Evolutionary conservation across 1,140 invertebrate species (phyloP), one percentile per base, ranked within the genome.

Genomic region (Polypedilum pembai): DNA sequence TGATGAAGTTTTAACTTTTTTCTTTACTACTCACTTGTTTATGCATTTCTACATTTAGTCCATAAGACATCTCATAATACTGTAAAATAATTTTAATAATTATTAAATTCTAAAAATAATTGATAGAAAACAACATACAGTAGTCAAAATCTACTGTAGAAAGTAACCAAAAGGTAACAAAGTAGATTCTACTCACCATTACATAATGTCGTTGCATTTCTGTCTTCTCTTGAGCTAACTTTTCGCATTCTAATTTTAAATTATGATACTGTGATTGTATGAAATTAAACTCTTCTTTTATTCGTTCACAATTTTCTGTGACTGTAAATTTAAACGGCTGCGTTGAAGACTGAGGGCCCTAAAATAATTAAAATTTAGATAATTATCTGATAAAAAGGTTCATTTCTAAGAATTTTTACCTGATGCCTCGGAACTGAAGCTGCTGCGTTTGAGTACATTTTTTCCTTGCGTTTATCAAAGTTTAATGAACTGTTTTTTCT

Each of bases 11-110:
- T 56, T 74, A 41, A 12, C 88, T 88, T 88, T n/a, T n/a, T n/a
- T n/a, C n/a, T n/a, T n/a, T n/a, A n/a, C n/a, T n/a, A n/a, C n/a
- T n/a, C n/a, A 96, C 94, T 91, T 98, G 96, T 89, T 98, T 98
- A 84, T 97, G 94, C 94, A 98, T 96, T 88, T 98, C 96, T 78
- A 97, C 94, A 84, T 98, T 97, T 79, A 98, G 88, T 75, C 94
- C 94, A 85, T 96, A 97, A 15, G 94, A 96, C 94, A 98, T 97
- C 87, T 98, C 96, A 87, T 98, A 98, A 86, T 98, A 98, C 95
- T 96, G 90, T 79, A 94, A 94, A 82, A 88, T n/a, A n/a, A n/a
- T n/a, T n/a, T n/a, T n/a, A n/a, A n/a, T n/a, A n/a, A n/a, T n/a
- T n/a, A n/a, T n/a, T n/a, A n/a, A n/a, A n/a, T n/a, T n/a, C n/a